These are phyloP conservation scores for Taenioides sp. DNA, from an alignment of 2,797 vertebrate genomes.

Conservation along the genomic window DNA sequence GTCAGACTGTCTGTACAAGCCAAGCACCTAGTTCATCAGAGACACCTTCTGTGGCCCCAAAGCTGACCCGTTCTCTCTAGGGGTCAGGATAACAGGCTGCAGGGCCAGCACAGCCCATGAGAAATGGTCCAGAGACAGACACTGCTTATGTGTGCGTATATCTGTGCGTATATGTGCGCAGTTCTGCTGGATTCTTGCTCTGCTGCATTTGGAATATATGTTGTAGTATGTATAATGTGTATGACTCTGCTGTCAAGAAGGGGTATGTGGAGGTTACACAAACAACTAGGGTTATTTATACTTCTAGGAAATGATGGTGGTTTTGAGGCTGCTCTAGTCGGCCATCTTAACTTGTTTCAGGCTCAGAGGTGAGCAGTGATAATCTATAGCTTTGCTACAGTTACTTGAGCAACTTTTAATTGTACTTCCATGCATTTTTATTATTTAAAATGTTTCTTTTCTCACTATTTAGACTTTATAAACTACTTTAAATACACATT, in stretches of 20 bases:
- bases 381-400: not conserved
- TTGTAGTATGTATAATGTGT: constrained; percentile 73
- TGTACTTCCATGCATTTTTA: not conserved
- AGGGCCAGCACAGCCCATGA: constrained; percentile 64
- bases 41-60: constrained; percentile 68
- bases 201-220: constrained; percentile 66
- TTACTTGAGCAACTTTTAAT: not conserved
- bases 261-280: constrained; percentile 87
- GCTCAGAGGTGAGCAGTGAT: not conserved
- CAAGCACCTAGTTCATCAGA: constrained; percentile 74
- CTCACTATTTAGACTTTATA: not conserved
- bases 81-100: constrained; percentile 73
- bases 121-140: constrained; percentile 65
- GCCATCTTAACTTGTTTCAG: constrained; percentile 6
- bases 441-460: not conserved
- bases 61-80: constrained; percentile 65
- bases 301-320: constrained; percentile 85
- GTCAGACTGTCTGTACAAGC: constrained; percentile 73
- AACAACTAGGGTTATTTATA: constrained; percentile 93
- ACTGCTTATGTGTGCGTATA: constrained; percentile 37
- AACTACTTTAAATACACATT: not conserved
- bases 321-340: constrained; percentile 74
- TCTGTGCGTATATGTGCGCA: constrained; percentile 29
- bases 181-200: constrained; percentile 35
- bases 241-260: constrained; percentile 79